Percentiles rank a stretch among this genome's conserved stretches.
Evolutionary conservation across 2,888 invertebrate genomes (phyloP).

Genomic region (Pantelozetes paolii): DNA sequence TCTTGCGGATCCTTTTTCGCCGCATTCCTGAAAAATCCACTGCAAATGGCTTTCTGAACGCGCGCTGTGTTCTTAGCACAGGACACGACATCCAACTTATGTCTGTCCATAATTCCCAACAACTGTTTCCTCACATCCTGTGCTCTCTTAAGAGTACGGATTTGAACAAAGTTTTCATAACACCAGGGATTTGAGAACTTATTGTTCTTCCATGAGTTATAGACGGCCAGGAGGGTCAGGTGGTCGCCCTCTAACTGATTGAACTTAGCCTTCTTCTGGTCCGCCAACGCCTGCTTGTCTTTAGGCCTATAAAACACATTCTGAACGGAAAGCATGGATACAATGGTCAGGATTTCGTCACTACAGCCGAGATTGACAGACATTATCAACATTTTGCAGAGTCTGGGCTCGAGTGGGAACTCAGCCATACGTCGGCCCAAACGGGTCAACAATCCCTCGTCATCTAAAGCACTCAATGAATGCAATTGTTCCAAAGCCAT

Average conservation of each 20-base stretch:
- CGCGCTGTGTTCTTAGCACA: conserved; percentile 92
- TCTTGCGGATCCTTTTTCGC: conserved; percentile 99
- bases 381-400: conserved; percentile 98
- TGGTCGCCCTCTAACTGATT: conserved; percentile 99
- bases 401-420: conserved; percentile 95
- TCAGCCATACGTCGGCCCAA: conserved; percentile 89
- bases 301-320: conserved; percentile 86
- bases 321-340: conserved; percentile 97
- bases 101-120: conserved; percentile 94
- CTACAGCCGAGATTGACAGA: conserved; percentile 95
- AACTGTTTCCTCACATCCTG: conserved; percentile 97
- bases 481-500: conserved; percentile 96
- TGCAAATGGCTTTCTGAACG: conserved; percentile 96
- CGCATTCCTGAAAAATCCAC: conserved; percentile 95
- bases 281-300: conserved; percentile 92
- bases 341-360: conserved; percentile 96
- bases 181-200: conserved; percentile 99
- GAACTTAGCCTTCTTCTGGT: conserved; percentile 98
- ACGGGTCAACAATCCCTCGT: conserved; percentile 66
- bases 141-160: conserved; percentile 88
- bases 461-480: conserved; percentile 91
- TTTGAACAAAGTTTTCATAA: conserved; percentile 98
- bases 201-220: conserved; percentile 98
- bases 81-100: conserved; percentile 91
- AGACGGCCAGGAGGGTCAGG: conserved; percentile 91